These are phyloP conservation scores for Crotalus helleri DNA, from an alignment of 2,113 vertebrate species.

Conservation along the genomic window DNA sequence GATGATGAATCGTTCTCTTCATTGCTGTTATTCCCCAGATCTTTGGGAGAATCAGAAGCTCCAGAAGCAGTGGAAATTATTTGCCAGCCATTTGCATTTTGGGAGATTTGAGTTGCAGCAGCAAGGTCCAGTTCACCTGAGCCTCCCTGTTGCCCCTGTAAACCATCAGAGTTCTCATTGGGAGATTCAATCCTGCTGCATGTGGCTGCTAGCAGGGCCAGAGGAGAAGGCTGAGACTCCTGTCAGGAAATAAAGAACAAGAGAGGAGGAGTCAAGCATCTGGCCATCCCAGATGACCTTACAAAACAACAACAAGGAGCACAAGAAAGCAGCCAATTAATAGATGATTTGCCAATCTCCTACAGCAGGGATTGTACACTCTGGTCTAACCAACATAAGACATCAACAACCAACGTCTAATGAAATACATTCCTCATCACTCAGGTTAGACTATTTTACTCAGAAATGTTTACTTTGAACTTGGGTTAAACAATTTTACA, in stretches of 20 bases:
- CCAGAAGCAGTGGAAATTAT: constrained; percentile 79
- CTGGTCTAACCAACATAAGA: background rate
- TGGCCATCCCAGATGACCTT: constrained; percentile 22
- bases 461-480: background rate
- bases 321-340: background rate
- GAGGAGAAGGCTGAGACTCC: constrained; percentile 93
- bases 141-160: constrained; percentile 75
- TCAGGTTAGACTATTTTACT: background rate
- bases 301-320: background rate
- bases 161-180: constrained; percentile 82
- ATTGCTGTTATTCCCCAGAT: constrained; percentile 64
- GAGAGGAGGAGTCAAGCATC: constrained; percentile 56
- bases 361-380: background rate
- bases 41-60: constrained; percentile 73
- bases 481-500: background rate
- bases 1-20: constrained; percentile 62
- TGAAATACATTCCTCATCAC: background rate
- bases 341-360: background rate
- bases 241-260: constrained; percentile 56
- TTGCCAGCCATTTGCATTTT: constrained; percentile 90
- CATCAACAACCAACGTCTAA: background rate
- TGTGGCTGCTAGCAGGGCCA: constrained; percentile 93
- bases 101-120: constrained; percentile 78
- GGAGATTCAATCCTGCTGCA: constrained; percentile 96
- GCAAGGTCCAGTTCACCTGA: constrained; percentile 82